These are phyloP conservation scores for Arenicola marina DNA, from an alignment of 2,888 invertebrate genomes.

Conservation along the genomic window DNA sequence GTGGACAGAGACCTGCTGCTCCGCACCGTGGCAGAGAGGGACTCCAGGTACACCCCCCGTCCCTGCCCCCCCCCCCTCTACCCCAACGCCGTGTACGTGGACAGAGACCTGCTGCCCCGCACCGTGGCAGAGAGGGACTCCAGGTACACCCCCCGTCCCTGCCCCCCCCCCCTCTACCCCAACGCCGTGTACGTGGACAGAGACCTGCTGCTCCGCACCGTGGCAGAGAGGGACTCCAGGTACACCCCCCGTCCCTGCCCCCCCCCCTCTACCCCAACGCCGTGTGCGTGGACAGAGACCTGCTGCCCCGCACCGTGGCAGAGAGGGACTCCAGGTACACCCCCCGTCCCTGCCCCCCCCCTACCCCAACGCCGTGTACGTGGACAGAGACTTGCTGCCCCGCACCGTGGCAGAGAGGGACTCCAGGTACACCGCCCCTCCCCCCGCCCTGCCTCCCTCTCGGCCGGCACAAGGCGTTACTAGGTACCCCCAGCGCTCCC, in stretches of 20 bases:
- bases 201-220: conserved; percentile 70
- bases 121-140: conserved; percentile 65
- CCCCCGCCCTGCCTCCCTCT: too few relatives aligned
- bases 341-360: too few relatives aligned
- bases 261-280: conserved; percentile 78
- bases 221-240: conserved; percentile 62
- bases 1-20: conserved; percentile 74
- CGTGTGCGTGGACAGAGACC: conserved; percentile 73
- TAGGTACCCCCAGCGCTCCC: too few relatives aligned
- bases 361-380: conserved; percentile 75
- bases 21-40: conserved; percentile 65
- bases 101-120: conserved; percentile 71
- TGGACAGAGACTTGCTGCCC: conserved; percentile 73
- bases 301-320: conserved; percentile 69
- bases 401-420: conserved; percentile 65
- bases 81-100: conserved; percentile 74
- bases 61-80: too few relatives aligned
- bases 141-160: too few relatives aligned
- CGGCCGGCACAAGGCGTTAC: too few relatives aligned
- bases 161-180: too few relatives aligned
- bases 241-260: too few relatives aligned
- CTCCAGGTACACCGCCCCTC: too few relatives aligned
- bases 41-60: conserved; percentile 63
- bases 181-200: conserved; percentile 74
- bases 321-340: conserved; percentile 63